Conservation (phyloP, 1,140 invertebrate species). For the Fopius arisanus region DNA sequence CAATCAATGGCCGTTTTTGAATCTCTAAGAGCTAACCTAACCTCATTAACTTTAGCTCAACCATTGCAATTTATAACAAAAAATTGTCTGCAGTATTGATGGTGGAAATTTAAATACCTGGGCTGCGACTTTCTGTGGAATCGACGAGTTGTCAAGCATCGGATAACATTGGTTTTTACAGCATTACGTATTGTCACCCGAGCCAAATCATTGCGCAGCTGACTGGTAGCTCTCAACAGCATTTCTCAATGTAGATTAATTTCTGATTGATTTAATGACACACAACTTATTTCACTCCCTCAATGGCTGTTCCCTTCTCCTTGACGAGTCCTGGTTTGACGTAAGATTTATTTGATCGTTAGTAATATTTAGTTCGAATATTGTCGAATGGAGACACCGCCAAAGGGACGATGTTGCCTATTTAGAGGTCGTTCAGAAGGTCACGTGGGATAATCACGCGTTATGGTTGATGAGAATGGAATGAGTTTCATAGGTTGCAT, state of each 20-base stretch:
- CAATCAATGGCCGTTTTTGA: neutral
- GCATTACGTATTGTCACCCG: slow-evolving; percentile 68
- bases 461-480: neutral
- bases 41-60: neutral
- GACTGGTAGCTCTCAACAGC: slow-evolving; percentile 63
- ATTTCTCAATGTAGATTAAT: slow-evolving; percentile 12
- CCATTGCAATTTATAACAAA: slow-evolving; percentile 27
- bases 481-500: neutral
- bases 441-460: slow-evolving; percentile 17
- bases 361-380: neutral
- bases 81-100: slow-evolving; percentile 30
- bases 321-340: neutral
- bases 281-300: neutral
- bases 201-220: slow-evolving; percentile 71
- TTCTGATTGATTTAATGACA: neutral
- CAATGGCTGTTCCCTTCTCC: neutral
- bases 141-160: slow-evolving; percentile 70
- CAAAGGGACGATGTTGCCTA: neutral
- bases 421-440: slow-evolving; percentile 28
- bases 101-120: slow-evolving; percentile 60
- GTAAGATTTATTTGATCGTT: neutral
- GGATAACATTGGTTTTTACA: slow-evolving; percentile 66
- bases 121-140: slow-evolving; percentile 69
- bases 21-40: neutral
- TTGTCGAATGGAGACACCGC: neutral